Conservation (phyloP, 2,113 vertebrate species). For the Nerophis lumbriciformis region DNA sequence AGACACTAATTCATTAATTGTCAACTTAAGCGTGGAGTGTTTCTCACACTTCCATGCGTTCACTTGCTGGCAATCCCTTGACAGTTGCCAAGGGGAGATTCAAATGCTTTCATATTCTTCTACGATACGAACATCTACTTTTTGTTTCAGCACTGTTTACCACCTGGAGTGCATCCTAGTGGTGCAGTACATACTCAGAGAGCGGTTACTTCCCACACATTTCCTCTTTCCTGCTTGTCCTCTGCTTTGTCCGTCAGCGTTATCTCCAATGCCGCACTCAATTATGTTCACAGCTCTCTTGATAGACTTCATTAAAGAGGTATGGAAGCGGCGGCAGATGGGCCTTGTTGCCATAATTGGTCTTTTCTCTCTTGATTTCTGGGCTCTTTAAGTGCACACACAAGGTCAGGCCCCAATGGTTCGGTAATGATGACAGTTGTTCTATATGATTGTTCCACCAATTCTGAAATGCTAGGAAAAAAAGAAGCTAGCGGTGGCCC, state of each 20-base stretch:
- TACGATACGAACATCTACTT: constrained; percentile 22
- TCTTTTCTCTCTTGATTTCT: constrained; percentile 49
- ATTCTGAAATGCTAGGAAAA: not conserved
- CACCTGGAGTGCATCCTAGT: constrained; percentile 13
- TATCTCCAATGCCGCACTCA: constrained; percentile 22
- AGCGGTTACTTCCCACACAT: constrained; percentile 16
- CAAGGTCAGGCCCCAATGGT: not conserved
- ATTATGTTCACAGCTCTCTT: constrained; percentile 41
- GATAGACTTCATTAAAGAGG: constrained; percentile 47
- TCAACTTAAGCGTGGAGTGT: constrained; percentile 5
- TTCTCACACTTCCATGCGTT: constrained; percentile 9
- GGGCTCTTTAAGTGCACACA: constrained; percentile 29
- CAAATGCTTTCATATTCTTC: constrained; percentile 6
- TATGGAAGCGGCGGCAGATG: constrained; percentile 58
- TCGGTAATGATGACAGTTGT: not conserved
- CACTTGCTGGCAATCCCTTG: constrained; percentile 11
- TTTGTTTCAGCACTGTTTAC: constrained; percentile 23
- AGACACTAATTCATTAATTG: constrained; percentile 7
- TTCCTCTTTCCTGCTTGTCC: constrained; percentile 29
- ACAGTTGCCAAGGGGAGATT: constrained; percentile 4
- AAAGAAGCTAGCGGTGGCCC: constrained; percentile 18
- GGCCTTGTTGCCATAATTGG: constrained; percentile 54
- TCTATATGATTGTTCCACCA: not conserved
- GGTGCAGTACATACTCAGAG: constrained; percentile 27
- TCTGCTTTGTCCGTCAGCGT: constrained; percentile 27